Base-by-base conservation (phyloP, 2,113 vertebrate species). In the Pygoscelis adeliae region DNA sequence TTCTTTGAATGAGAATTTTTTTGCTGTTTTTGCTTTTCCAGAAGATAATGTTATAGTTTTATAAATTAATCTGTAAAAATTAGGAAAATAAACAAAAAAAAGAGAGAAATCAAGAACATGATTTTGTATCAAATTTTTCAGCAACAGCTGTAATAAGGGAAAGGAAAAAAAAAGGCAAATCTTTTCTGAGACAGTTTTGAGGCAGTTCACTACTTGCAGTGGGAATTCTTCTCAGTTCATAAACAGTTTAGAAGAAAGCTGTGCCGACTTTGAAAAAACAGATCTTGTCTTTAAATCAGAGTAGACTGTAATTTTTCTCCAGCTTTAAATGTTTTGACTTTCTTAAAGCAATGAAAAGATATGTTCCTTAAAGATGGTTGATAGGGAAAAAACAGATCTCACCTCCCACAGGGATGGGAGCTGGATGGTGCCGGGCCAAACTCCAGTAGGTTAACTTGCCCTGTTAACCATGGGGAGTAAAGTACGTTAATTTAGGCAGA, bases 401-500 rank as follows among this genome's bases (percentile, higher is more conserved):
- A 9, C 1, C 3, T 40, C 18, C 11, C 26, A 9, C 11, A 55
- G 2, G 4, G 5, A 3, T 26, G 8, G 9, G 11, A 71, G 17
- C 15, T 12, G 21, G 8, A 14, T 0, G 0, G 3, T 27, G 13
- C 11, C 16, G 40, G 2, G 6, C 1, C 38, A 38, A 77, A 71
- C 34, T 81, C 40, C 13, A 16, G 29, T 10, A 46, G 10, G 4
- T 8, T 38, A 38, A 17, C 34, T 63, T 82, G 9, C 6, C 8
- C 5, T 58, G 3, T 47, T 67, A 67, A 26, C 15, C 25, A 7
- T 32, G 6, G 11, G 5, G 71, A 42, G 4, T 30, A 44, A 70
- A 56, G 11, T 26, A 18, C 6, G 14, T 9, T 71, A 29, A 38
- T 42, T 47, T 59, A 10, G 10, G 8, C 15, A 56, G 9, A 67